Evolutionary conservation across 2,797 vertebrate species (phyloP).

Genomic region (Ciconia nigra): DNA sequence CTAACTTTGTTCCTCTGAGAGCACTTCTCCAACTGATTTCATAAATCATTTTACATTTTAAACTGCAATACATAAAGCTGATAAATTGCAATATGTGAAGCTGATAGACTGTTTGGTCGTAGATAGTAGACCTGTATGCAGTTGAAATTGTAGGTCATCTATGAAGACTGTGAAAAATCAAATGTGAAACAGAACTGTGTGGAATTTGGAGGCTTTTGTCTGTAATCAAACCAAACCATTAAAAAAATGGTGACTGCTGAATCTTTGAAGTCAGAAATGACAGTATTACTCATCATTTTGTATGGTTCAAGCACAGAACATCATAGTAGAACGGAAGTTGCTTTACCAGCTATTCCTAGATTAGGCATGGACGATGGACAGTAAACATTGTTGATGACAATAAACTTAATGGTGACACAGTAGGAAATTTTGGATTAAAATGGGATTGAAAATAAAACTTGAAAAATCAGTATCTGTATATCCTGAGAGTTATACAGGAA

Average conservation of each 20-base stretch:
- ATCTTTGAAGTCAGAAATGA: not conserved
- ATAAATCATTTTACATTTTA: not conserved
- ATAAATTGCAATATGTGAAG: not conserved
- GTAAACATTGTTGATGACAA: not conserved
- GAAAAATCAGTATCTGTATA: not conserved
- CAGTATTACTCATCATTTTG: not conserved
- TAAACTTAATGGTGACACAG: not conserved
- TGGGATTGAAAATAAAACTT: not conserved
- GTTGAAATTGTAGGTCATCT: not conserved
- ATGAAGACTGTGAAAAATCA: not conserved
- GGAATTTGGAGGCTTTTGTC: not conserved
- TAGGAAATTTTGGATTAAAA: not conserved
- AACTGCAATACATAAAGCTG: not conserved
- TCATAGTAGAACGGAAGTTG: not conserved
- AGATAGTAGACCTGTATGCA: not conserved
- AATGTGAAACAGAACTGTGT: not conserved
- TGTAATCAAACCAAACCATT: not conserved
- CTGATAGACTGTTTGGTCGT: not conserved
- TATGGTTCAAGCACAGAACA: not conserved
- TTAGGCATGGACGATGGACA: not conserved
- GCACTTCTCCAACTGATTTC: not conserved
- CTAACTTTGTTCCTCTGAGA: not conserved
- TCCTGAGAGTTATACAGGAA: not conserved
- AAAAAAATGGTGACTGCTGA: not conserved
- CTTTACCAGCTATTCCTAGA: not conserved